phyloP scores from a whole-genome alignment of 1,140 invertebrate genomes.

The Epicauta chinensis region DNA sequence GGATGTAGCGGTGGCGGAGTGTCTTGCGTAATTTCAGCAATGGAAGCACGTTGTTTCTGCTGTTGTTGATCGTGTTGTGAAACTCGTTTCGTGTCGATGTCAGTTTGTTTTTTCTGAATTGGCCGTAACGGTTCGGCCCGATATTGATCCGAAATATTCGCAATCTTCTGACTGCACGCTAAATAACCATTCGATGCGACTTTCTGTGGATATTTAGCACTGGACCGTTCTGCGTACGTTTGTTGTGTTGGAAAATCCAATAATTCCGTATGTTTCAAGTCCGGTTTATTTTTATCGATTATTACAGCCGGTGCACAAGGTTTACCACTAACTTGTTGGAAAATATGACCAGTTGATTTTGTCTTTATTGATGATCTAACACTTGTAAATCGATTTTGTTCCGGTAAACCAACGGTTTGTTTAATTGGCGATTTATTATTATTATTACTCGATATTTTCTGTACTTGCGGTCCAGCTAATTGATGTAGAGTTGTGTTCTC shows the following conservation, averaged over 20 bases:
- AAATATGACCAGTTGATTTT: constrained; percentile 27
- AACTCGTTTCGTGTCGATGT: constrained; percentile 1
- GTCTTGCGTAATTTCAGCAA: constrained; percentile 31
- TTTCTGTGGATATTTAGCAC: constrained; percentile 36
- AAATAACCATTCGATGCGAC: constrained; percentile 46
- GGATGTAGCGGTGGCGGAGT: constrained; percentile 39
- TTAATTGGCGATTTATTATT: constrained; percentile 25
- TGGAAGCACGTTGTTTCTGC: constrained; percentile 21
- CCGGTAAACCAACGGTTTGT: constrained; percentile 34
- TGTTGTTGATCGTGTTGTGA: background rate
- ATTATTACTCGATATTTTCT: constrained; percentile 13
- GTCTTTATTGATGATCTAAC: constrained; percentile 29
- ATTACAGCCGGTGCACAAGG: constrained; percentile 15
- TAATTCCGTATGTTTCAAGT: constrained; percentile 18
- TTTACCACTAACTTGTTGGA: constrained; percentile 34
- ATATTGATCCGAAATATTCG: constrained; percentile 30
- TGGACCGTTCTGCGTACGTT: constrained; percentile 32
- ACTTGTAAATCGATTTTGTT: constrained; percentile 25
- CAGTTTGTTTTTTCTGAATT: constrained; percentile 18
- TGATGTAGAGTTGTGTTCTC: constrained; percentile 28
- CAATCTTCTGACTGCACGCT: constrained; percentile 40
- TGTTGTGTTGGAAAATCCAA: constrained; percentile 29
- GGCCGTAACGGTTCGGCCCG: constrained; percentile 32
- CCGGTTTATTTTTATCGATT: background rate
- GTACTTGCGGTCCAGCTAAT: constrained; percentile 36